Conservation (phyloP, 2,113 vertebrate species). For the Tor tambroides region DNA sequence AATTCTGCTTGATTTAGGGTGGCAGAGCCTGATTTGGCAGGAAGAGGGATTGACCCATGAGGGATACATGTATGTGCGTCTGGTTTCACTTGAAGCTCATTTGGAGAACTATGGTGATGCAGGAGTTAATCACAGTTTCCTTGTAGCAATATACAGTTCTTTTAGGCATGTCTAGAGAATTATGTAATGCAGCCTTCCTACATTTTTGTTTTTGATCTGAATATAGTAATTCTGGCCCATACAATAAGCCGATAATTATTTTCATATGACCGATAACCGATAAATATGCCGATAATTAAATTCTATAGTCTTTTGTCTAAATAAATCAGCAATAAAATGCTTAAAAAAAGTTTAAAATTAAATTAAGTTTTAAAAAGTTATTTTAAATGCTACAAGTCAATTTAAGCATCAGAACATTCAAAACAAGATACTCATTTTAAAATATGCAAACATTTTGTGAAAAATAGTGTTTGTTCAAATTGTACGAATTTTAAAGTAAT, state of each 20-base stretch:
- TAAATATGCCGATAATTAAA: neutral
- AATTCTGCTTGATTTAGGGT: neutral
- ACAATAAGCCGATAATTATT: neutral
- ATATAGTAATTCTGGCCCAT: neutral
- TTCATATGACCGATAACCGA: neutral
- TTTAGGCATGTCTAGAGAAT: neutral
- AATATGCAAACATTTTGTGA: neutral
- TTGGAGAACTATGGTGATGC: neutral
- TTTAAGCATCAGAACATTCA: neutral
- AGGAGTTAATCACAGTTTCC: neutral
- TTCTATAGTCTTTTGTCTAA: neutral
- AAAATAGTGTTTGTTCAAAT: neutral
- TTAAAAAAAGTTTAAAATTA: neutral
- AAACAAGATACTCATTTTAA: neutral
- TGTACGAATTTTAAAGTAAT: too few relatives aligned
- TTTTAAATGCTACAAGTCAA: neutral
- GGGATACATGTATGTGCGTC: neutral
- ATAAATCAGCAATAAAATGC: neutral
- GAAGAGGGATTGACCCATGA: conserved; percentile 10
- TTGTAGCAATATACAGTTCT: neutral
- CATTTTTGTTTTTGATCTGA: neutral
- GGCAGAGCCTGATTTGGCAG: conserved; percentile 27
- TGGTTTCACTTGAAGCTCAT: conserved; percentile 12
- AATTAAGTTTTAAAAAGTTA: neutral
- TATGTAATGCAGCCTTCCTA: neutral